Evolutionary conservation across 2,797 vertebrate genomes (phyloP), one percentile per base, ranked within the genome.

Genomic region (Adelosebastes latens): DNA sequence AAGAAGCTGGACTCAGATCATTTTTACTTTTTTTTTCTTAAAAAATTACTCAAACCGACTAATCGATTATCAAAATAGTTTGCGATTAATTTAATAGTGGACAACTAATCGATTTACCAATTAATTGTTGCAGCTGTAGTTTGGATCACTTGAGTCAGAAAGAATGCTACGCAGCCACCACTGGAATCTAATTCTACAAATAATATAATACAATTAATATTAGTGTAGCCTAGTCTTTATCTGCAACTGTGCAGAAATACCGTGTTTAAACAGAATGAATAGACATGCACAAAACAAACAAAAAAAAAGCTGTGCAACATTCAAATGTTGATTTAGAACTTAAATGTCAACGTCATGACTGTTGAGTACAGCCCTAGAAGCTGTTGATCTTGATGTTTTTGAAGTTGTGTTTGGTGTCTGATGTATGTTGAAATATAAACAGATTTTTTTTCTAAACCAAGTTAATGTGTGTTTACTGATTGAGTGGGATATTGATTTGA

Each of bases 401-500:
- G 1, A 18, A 55, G 14, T 12, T 3, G 1, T 11, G 8, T 80
- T 56, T 42, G 79, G 1, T 11, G 8, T 80, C 42, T 49, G 79
- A 22, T 61, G 6, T 34, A 6, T 73, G 6, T 32, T 53, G n/a
- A 11, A 77, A 63, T 66, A 29, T 16, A 27, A 78, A 36, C 16
- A 36, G 0, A 10, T 20, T 31, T 66, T 58, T 69, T 31, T 73
- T 22, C 27, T 6, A n/a, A 74, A 58, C 25, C 36, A 25, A 49
- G 59, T 53, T 52, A 24, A 64, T 58, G 64, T 31, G 25, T 24
- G 68, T 46, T 53, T 59, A 77, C 53, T 68, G 73, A 68, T 60
- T 36, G 12, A 77, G 22, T 53, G 39, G 77, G 67, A 63, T 53
- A 84, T 78, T 65, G 79, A 80, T 87, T 59, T 32, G 39, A 82